A percentile compares a stretch with the other conserved stretches of the same genome.
Conservation (phyloP, 2,888 invertebrate species). For the Arctia plantaginis region DNA sequence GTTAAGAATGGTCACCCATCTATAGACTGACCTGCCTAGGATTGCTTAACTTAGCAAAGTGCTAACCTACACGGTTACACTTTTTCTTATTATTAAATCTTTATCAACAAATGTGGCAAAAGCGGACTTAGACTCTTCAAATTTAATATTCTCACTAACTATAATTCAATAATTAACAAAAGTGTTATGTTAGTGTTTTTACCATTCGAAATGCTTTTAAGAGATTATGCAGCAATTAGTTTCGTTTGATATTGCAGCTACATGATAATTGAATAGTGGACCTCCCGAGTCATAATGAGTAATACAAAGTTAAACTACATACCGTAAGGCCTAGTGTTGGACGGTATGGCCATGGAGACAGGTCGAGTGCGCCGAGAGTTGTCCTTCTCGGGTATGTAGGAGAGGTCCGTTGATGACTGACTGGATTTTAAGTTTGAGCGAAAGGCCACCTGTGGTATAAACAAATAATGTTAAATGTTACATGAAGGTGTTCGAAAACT, state of each 20-base stretch:
- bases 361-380: constrained; percentile 77
- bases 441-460: constrained; percentile 70
- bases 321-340: constrained; percentile 75
- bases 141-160: no score
- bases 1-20: no score
- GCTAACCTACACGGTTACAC: no score
- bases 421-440: constrained; percentile 93
- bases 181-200: background rate
- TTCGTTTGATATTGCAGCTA: no score
- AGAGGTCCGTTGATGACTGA: constrained; percentile 95
- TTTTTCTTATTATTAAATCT: no score
- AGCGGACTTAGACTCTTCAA: no score
- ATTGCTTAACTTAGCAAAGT: no score
- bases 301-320: constrained; percentile 42
- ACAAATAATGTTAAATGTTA: constrained; percentile 6
- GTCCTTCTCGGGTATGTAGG: constrained; percentile 87
- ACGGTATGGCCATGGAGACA: constrained; percentile 78
- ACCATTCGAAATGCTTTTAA: background rate
- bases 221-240: no score
- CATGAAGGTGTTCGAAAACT: background rate
- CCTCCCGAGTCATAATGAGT: constrained; percentile 4
- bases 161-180: background rate
- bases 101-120: no score
- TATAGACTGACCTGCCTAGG: no score
- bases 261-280: constrained; percentile 21